phyloP scores from a whole-genome alignment of 2,113 vertebrate species.

The Marmota monax region DNA sequence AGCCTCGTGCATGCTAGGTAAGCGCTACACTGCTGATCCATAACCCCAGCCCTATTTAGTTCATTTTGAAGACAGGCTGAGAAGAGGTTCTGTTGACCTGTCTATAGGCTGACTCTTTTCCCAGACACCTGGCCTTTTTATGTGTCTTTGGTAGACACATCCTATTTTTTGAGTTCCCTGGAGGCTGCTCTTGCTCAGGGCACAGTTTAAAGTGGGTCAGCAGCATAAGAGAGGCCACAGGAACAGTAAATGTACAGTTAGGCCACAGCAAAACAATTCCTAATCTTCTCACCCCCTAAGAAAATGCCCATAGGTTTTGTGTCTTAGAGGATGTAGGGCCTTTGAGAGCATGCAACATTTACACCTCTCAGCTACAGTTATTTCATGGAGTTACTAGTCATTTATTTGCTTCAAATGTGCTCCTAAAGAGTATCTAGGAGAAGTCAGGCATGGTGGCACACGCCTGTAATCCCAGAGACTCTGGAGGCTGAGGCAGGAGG shows the following conservation, averaged over 20 bases:
- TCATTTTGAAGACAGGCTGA: not conserved
- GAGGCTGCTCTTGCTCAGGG: slow-evolving; percentile 57
- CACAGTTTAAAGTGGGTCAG: slow-evolving; percentile 75
- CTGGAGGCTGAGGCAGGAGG: no score
- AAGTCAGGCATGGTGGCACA: no score
- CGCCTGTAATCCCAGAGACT: no score
- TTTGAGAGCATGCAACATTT: not conserved
- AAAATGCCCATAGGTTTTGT: slow-evolving; percentile 17
- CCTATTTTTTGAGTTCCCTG: slow-evolving; percentile 51
- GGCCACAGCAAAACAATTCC: not conserved
- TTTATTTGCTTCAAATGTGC: slow-evolving; percentile 37
- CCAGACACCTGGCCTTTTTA: not conserved
- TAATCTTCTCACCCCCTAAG: not conserved
- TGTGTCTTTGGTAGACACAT: not conserved
- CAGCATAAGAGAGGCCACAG: slow-evolving; percentile 42
- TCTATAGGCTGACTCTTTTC: not conserved
- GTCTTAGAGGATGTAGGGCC: not conserved
- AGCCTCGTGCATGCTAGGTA: no score
- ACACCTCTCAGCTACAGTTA: not conserved
- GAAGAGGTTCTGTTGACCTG: not conserved
- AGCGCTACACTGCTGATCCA: no score
- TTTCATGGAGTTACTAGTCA: not conserved
- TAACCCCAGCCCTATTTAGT: not conserved
- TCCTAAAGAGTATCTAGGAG: not conserved
- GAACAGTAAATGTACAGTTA: slow-evolving; percentile 60